Percentiles rank a stretch among this genome's conserved stretches.
Evolutionary conservation across 1,140 invertebrate genomes (phyloP).

Genomic region (Zaprionus lachaisei): DNA sequence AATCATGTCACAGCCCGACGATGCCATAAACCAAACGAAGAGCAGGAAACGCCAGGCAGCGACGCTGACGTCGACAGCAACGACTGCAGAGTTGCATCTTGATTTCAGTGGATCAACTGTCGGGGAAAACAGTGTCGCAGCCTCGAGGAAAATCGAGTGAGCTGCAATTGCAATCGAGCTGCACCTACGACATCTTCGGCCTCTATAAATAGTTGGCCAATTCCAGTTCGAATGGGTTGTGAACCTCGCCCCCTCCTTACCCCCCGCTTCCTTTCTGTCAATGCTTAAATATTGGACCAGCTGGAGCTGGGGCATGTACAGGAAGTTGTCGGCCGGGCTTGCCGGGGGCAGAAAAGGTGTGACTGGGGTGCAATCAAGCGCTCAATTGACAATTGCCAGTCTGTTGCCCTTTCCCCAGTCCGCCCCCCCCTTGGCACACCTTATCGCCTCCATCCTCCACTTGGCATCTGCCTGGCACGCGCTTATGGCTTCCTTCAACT

Average conservation of each 20-base stretch:
- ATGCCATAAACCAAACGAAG: slow-evolving; percentile 45
- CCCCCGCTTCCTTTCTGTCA: background rate
- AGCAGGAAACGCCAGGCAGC: slow-evolving; percentile 55
- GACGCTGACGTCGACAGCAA: slow-evolving; percentile 6
- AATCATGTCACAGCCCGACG: slow-evolving; percentile 69
- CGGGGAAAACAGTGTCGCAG: slow-evolving; percentile 17
- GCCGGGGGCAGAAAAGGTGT: slow-evolving; percentile 35
- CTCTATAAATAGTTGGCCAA: slow-evolving; percentile 48
- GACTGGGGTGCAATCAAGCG: slow-evolving; percentile 53
- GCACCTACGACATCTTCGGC: background rate
- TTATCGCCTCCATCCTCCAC: background rate
- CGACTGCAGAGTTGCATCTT: slow-evolving; percentile 14
- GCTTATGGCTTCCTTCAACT: slow-evolving; percentile 45
- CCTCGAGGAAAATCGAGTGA: slow-evolving; percentile 7
- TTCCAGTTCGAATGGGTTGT: slow-evolving; percentile 21
- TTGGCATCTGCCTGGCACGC: slow-evolving; percentile 48
- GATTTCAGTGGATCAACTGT: slow-evolving; percentile 9
- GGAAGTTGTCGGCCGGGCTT: slow-evolving; percentile 44
- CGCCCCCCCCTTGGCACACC: slow-evolving; percentile 2
- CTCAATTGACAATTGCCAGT: slow-evolving; percentile 62
- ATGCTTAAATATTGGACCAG: slow-evolving; percentile 70
- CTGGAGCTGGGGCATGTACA: slow-evolving; percentile 47
- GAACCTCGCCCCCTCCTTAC: background rate
- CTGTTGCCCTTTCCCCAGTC: slow-evolving; percentile 3
- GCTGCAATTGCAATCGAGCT: slow-evolving; percentile 8